Evolutionary conservation across 2,113 vertebrate species (phyloP), one percentile per base, ranked within the genome.

Genomic region (Nothocercus julius): DNA sequence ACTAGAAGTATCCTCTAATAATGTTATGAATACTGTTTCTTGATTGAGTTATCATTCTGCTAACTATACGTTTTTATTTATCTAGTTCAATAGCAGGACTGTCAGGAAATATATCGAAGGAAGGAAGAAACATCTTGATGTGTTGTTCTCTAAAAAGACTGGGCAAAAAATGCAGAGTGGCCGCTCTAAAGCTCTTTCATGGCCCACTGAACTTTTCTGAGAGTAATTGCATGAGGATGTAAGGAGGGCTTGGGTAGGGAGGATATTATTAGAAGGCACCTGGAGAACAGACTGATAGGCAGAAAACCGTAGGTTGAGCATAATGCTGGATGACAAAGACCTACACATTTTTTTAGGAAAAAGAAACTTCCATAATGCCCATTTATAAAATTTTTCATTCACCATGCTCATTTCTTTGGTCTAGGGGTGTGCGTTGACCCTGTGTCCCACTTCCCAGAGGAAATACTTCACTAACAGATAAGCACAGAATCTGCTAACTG

Each of bases 391-490:
- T 10, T 38, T 59, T 81, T 49, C 45, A 47, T 18, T 67, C 40
- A 25, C n/a, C 36, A 85, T 38, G 7, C 11, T 38, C 24, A 32
- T 11, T 72, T 82, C 67, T 42, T 62, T 19, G 63, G 22, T 12
- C 78, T 59, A 80, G 36, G 38, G 32, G 2, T 54, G 9, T 42
- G 61, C 27, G 15, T 3, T 70, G 24, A 22, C 30, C 20, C 72
- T 0, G 1, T 1, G 1, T 25, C 19, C 83, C 8, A 13, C 27
- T 81, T 42, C 44, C n/a, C 0, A 0, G 36, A 63, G 1, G 1
- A 86, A 90, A 75, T 63, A 28, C 21, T 75, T 67, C 11, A 1
- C 64, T 42, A 75, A 30, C 30, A 38, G 19, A 56, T 20, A 90
- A 93, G 64, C 30, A 90, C 7, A 68, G 45, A 81, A 64, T 18